Evolutionary conservation across 2,113 vertebrate genomes (phyloP).

Genomic region (Barbus barbus): DNA sequence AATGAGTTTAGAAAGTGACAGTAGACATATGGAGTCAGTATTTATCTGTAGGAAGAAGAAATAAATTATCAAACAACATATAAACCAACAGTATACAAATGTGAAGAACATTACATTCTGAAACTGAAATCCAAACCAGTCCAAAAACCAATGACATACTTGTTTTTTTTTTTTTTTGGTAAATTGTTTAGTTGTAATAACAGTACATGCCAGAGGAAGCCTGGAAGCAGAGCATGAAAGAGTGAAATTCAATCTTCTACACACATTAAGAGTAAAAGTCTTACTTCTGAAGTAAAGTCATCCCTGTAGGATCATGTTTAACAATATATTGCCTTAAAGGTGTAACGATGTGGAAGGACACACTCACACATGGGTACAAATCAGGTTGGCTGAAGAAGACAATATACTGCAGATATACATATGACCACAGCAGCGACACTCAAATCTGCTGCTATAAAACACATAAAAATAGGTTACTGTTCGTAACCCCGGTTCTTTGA

Average conservation of each 20-base stretch:
- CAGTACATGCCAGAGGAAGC: background rate
- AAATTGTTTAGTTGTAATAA: background rate
- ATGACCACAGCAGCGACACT: too few species aligned
- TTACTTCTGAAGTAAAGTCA: slow-evolving; percentile 2
- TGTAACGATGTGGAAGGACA: too few species aligned
- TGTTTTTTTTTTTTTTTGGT: background rate
- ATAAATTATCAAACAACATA: background rate
- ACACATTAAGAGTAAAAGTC: slow-evolving; percentile 21
- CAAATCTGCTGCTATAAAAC: too few species aligned
- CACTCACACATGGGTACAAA: too few species aligned
- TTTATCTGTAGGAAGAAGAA: background rate
- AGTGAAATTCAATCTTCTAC: background rate
- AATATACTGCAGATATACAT: too few species aligned
- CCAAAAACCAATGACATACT: background rate
- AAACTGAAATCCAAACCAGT: background rate
- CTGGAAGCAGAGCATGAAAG: background rate
- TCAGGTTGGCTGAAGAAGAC: too few species aligned
- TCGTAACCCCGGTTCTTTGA: too few species aligned
- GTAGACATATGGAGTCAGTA: background rate
- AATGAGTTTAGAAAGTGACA: background rate
- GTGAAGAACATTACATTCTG: background rate
- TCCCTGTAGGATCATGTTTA: background rate
- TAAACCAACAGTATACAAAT: background rate
- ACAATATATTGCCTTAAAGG: background rate
- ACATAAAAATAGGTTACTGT: too few species aligned